Evolutionary conservation across 2,113 vertebrate genomes (phyloP), one percentile per base, ranked within the genome.

Genomic region (Anhinga anhinga): DNA sequence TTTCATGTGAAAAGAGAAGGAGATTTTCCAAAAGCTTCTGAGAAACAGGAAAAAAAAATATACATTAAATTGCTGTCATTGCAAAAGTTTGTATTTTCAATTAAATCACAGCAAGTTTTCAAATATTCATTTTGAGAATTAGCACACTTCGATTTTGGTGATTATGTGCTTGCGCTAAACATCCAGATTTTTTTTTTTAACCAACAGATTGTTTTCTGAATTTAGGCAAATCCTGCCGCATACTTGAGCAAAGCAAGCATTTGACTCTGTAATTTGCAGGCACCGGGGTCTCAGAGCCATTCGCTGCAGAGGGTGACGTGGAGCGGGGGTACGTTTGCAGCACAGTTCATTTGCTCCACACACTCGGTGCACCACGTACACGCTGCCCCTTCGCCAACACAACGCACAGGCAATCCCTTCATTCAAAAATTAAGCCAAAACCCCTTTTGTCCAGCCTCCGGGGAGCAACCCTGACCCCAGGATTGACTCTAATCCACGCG

Each of bases 341-440:
- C 2, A 1, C 2, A 0, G 42, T 23, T 50, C 2, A 0, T 32
- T 63, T 55, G 25, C 55, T 73, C 67, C 38, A 10, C 5, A 3
- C 2, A 2, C 22, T 34, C 7, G 2, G 19, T 2, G 30, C 3
- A 0, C n/a, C 7, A 1, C 2, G 1, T 74, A 27, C 2, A 0
- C 1, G 0, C 56, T 17, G 18, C 20, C 34, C 52, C 47, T 62
- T 77, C 2, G 2, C 32, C 52, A 62, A 34, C 36, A 6, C 36
- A 36, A 36, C 0, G 0, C 2, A 1, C 4, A 0, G 44, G 25
- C 55, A 62, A 76, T 13, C 50, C 61, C 9, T 52, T 56, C 47
- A 19, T 52, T 66, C 69, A 47, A 79, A 73, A 83, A 47, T 42
- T 21, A 87, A 65, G 29, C 61, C 29, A 21, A 50, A 83, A 29